A percentile compares a stretch with the other conserved stretches of the same genome.
Evolutionary conservation across 2,888 invertebrate species (phyloP).

Genomic region (Scrobipalpa atriplicella): DNA sequence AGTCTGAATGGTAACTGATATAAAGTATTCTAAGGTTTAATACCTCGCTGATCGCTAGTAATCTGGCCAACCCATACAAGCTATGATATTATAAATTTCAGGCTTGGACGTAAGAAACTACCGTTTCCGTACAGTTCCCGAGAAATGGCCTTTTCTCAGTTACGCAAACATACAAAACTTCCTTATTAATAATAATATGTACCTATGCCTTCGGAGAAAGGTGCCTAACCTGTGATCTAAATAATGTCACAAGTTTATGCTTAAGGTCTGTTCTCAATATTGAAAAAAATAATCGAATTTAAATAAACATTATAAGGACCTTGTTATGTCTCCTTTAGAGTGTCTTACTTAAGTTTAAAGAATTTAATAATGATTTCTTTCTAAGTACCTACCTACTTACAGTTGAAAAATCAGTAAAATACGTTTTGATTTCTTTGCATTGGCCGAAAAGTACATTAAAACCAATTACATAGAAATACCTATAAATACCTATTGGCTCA

Average conservation of each 20-base stretch:
- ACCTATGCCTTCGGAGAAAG: not conserved
- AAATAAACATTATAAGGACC: too few species aligned
- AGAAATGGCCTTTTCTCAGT: conserved; percentile 9
- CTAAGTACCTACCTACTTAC: too few species aligned
- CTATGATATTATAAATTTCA: conserved; percentile 22
- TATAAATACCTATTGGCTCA: too few species aligned
- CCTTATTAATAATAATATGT: conserved; percentile 6
- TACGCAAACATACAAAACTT: conserved; percentile 8
- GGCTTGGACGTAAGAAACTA: conserved; percentile 3
- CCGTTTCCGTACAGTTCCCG: conserved; percentile 12
- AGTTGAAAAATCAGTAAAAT: too few species aligned
- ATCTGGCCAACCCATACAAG: not conserved
- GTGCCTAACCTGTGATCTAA: not conserved
- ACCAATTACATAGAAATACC: not conserved
- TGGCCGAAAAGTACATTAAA: too few species aligned
- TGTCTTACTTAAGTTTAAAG: too few species aligned
- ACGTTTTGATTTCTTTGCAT: too few species aligned
- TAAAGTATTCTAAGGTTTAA: not conserved
- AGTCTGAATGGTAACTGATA: too few species aligned
- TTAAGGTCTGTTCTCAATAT: not conserved
- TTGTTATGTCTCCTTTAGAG: too few species aligned
- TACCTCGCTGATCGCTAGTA: not conserved
- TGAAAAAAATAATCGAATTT: not conserved
- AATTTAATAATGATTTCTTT: too few species aligned
- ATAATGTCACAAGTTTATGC: not conserved